Evolutionary conservation across 2,888 invertebrate genomes (phyloP).

Genomic region (Drosophila conformis): DNA sequence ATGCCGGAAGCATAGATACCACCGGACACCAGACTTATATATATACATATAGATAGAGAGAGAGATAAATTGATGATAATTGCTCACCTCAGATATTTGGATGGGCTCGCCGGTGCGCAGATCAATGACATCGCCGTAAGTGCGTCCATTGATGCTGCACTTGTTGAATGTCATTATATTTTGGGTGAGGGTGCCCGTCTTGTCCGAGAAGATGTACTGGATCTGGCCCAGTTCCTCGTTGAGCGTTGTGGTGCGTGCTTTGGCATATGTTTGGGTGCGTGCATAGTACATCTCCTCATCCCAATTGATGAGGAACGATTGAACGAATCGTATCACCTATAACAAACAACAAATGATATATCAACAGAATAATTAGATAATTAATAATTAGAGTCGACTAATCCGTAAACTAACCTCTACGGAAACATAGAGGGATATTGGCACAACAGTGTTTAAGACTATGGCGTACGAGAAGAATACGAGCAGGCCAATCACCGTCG

Average conservation of each 20-base stretch:
- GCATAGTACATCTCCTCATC: constrained; percentile 99
- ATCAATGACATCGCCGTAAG: constrained; percentile 96
- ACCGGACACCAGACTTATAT: background rate
- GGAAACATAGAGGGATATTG: constrained; percentile 98
- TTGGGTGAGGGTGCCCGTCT: constrained; percentile 99
- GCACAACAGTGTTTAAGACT: constrained; percentile 99
- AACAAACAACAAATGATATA: background rate
- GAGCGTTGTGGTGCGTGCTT: constrained; percentile 98
- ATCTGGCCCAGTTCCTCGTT: constrained; percentile 99
- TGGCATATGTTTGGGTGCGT: constrained; percentile 95
- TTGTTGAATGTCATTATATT: constrained; percentile 99
- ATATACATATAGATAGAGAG: background rate
- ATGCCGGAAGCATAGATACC: constrained; percentile 1
- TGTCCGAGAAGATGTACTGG: constrained; percentile 99
- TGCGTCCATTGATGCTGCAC: constrained; percentile 96
- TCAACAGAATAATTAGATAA: background rate
- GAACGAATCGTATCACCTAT: constrained; percentile 97
- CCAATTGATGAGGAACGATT: constrained; percentile 99
- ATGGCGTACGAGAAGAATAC: constrained; percentile 99
- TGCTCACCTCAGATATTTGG: constrained; percentile 93
- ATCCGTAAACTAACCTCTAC: constrained; percentile 89
- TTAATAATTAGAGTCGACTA: background rate
- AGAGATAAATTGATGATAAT: background rate
- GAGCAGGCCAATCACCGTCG: constrained; percentile 96
- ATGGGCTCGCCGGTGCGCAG: constrained; percentile 93